Evolutionary conservation across 2,797 vertebrate genomes (phyloP).

Genomic region (Hippoglossus hippoglossus): DNA sequence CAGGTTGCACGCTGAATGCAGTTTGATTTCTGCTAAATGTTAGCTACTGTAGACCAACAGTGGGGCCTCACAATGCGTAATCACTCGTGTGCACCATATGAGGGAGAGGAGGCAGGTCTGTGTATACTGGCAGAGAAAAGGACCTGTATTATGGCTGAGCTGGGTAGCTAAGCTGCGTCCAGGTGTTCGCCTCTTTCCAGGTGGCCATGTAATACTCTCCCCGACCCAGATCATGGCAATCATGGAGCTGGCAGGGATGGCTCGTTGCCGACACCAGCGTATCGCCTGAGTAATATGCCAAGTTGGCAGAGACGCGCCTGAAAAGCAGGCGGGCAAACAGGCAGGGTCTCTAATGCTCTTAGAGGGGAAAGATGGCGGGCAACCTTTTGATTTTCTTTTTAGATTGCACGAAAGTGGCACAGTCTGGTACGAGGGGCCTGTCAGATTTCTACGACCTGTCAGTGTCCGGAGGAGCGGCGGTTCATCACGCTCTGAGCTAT

Average conservation of each 20-base stretch:
- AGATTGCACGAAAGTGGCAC: constrained; percentile 49
- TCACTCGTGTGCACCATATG: constrained; percentile 49
- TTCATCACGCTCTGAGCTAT: constrained; percentile 6
- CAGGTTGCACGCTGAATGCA: constrained; percentile 34
- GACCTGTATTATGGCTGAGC: constrained; percentile 68
- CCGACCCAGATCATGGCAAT: constrained; percentile 81
- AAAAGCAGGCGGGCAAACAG: constrained; percentile 58
- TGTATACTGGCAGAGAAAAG: constrained; percentile 58
- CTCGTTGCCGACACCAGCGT: constrained; percentile 65
- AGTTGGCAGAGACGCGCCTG: constrained; percentile 70
- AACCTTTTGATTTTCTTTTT: constrained; percentile 52
- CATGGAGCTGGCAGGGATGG: constrained; percentile 76
- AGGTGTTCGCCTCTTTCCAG: constrained; percentile 81
- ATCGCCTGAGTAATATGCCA: constrained; percentile 65
- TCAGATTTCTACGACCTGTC: constrained; percentile 33
- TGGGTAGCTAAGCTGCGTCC: constrained; percentile 70
- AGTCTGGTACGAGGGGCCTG: constrained; percentile 37
- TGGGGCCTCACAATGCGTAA: constrained; percentile 51
- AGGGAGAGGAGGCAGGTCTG: constrained; percentile 29
- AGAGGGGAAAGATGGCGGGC: constrained; percentile 51
- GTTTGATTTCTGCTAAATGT: constrained; percentile 51
- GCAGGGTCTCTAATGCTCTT: constrained; percentile 48
- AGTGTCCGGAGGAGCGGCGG: neutral
- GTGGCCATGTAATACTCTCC: constrained; percentile 83
- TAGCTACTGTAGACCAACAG: constrained; percentile 39